Evolutionary conservation across 2,797 vertebrate species (phyloP).

Genomic region (Numenius phaeopus): DNA sequence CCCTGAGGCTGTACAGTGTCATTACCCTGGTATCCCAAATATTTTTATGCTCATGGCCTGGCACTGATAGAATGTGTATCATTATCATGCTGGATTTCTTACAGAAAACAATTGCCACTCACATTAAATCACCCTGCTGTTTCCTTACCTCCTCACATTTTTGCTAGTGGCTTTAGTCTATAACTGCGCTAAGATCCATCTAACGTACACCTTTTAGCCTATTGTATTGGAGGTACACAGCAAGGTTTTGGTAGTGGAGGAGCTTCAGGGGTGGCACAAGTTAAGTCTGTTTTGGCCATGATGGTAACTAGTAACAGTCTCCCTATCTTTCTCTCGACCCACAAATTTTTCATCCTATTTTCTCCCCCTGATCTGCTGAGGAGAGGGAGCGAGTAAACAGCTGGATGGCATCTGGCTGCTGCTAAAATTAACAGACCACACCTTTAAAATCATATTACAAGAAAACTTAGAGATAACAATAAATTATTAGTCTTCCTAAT

Average conservation of each 20-base stretch:
- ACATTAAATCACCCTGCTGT: neutral
- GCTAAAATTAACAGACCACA: neutral
- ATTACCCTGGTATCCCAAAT: neutral
- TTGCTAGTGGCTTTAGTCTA: neutral
- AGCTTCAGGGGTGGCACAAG: neutral
- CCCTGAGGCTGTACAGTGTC: too few species aligned
- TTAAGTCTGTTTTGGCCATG: neutral
- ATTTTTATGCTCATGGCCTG: rapidly evolving
- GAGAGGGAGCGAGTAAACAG: neutral
- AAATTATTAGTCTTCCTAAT: neutral
- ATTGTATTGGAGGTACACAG: neutral
- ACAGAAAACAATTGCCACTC: neutral
- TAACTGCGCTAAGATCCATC: neutral
- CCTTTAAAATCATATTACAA: neutral
- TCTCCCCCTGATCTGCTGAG: neutral
- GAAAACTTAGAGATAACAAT: neutral
- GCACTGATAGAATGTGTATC: rapidly evolving
- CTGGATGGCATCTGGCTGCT: neutral
- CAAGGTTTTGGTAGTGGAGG: neutral
- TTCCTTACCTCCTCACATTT: neutral
- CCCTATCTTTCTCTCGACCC: neutral
- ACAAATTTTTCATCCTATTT: neutral
- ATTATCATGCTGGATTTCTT: neutral
- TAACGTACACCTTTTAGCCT: neutral
- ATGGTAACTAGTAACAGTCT: neutral